These are phyloP conservation scores for Caenorhabditis latens DNA, from an alignment of 1,140 invertebrate genomes.

Conservation along the genomic window DNA sequence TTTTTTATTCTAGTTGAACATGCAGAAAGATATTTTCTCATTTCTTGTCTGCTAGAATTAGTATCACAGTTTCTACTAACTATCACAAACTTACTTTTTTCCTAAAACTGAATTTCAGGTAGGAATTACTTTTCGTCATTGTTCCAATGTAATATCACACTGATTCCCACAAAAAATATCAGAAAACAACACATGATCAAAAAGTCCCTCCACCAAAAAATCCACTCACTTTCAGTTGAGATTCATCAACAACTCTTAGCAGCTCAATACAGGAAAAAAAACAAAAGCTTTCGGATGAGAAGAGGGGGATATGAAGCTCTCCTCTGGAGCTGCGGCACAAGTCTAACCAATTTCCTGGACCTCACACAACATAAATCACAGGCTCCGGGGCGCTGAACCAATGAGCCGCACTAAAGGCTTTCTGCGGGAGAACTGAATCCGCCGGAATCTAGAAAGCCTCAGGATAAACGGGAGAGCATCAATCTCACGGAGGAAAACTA, in stretches of 20 bases:
- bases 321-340: neutral
- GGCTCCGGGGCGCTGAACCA: neutral
- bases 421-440: neutral
- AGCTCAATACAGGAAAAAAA: neutral
- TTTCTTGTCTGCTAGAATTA: too few relatives aligned
- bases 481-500: conserved; percentile 1
- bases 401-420: conserved; percentile 23
- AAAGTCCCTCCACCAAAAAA: neutral
- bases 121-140: too few relatives aligned
- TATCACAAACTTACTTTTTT: too few relatives aligned
- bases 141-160: too few relatives aligned
- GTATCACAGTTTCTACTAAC: too few relatives aligned
- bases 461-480: conserved; percentile 20
- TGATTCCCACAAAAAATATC: too few relatives aligned
- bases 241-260: too few relatives aligned
- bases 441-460: conserved; percentile 13
- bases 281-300: neutral
- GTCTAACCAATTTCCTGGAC: conserved; percentile 37
- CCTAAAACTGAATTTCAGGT: too few relatives aligned
- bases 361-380: conserved; percentile 49
- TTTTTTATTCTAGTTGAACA: too few relatives aligned
- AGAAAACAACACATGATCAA: too few relatives aligned
- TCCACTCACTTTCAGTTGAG: neutral
- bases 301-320: neutral
- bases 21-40: too few relatives aligned